Conservation (phyloP, 2,113 vertebrate genomes). For the Prochilodus magdalenae region DNA sequence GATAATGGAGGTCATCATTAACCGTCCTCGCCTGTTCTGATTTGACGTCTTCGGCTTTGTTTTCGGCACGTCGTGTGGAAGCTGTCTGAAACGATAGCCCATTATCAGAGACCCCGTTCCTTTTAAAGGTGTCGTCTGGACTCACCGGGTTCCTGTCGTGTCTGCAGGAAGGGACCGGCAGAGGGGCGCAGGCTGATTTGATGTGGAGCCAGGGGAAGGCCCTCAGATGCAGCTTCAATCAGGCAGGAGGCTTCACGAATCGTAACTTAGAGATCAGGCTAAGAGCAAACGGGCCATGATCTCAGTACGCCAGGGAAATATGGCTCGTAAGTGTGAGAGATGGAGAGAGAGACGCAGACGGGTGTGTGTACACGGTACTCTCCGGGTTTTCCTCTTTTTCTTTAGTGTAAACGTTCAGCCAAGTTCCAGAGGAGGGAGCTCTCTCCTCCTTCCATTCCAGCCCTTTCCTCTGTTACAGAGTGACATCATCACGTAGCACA, state of each 20-base stretch:
- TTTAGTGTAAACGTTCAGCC: too few relatives aligned
- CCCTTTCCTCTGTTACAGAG: too few relatives aligned
- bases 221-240: slow-evolving; percentile 19
- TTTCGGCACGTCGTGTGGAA: background rate
- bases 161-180: background rate
- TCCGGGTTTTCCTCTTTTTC: too few relatives aligned
- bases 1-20: background rate
- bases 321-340: background rate
- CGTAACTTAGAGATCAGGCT: background rate
- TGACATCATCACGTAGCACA: too few relatives aligned
- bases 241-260: background rate
- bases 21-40: background rate
- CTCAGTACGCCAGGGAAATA: background rate
- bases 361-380: background rate
- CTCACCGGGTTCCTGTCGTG: background rate
- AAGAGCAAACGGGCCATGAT: background rate
- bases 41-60: background rate
- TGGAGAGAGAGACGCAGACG: background rate
- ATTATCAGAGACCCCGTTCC: background rate
- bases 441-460: too few relatives aligned
- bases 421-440: too few relatives aligned
- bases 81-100: background rate
- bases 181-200: background rate
- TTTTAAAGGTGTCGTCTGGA: background rate
- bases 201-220: background rate